Base-by-base conservation (phyloP, 2,888 invertebrate genomes). In the Lithosia quadra region DNA sequence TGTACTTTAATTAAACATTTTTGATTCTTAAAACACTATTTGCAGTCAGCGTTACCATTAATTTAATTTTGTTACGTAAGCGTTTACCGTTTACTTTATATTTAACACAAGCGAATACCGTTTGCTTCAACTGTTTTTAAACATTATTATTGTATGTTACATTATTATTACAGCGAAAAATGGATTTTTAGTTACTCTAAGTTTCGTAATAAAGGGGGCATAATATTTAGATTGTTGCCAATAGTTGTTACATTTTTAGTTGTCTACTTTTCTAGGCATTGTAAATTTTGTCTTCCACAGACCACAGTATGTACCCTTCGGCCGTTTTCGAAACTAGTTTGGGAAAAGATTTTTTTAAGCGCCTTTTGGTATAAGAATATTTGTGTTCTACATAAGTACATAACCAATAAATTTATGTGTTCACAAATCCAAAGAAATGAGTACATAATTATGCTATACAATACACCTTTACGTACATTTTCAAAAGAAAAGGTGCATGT, bases 61-160 rank as follows among this genome's bases (percentile, higher is more conserved):
- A 49, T 49, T 49, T 49, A 18, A 49, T 57, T 43, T 43, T n/a
- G 36, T 64, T 55, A 56, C 53, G 24, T 55, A 39, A 63, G 66
- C 59, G 22, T 53, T 15, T 56, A 56, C 56, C 56, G 56, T 56
- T 56, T 56, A 11, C 58, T 56, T 59, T 58, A 28, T 33, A 58
- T 34, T 58, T 58, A n/a, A 58, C 28, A 34, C 33, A 49, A 49
- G 28, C 33, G 65, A 10, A 67, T 34, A 18, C 58, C 28, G 49
- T 22, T 67, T 22, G 67, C 53, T 68, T 60, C 67, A 67, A 71
- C 34, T 43, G n/a, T 65, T 34, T n/a, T 67, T 24, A 67, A 78
- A 76, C 68, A 5, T 62, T 28, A 34, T 21, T 22, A 63, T 76
- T 57, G 61, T 28, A 64, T 63, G 33, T 34, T 58, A 68, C 24